Evolutionary conservation across 1,140 invertebrate species (phyloP).

Genomic region (Schlechtendalia chinensis): DNA sequence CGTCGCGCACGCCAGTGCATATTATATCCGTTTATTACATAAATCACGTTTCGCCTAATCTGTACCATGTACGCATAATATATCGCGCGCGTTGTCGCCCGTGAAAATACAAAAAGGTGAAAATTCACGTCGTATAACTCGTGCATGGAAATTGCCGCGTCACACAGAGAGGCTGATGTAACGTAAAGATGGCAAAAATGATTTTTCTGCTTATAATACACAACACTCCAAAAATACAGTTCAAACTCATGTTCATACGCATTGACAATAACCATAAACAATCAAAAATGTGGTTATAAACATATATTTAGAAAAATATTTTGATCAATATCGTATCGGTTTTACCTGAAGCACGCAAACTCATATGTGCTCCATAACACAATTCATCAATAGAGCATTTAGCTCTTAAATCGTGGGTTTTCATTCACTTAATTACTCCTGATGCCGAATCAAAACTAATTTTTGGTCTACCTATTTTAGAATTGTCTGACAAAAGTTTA

Average conservation of each 20-base stretch:
- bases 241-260: too few species aligned
- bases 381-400: background rate
- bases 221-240: too few species aligned
- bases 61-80: constrained; percentile 14
- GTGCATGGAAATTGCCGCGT: background rate
- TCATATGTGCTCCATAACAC: background rate
- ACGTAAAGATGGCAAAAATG: too few species aligned
- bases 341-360: too few species aligned
- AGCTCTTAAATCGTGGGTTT: background rate
- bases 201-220: too few species aligned
- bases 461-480: constrained; percentile 2
- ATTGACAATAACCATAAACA: too few species aligned
- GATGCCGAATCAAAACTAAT: background rate
- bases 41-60: constrained; percentile 36
- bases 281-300: too few species aligned
- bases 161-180: too few species aligned
- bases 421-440: background rate
- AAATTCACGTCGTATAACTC: background rate
- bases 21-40: constrained; percentile 31
- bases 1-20: background rate
- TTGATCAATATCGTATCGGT: too few species aligned
- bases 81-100: background rate
- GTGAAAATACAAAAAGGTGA: background rate
- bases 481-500: background rate
- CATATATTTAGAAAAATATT: too few species aligned